phyloP scores from a whole-genome alignment of 2,113 vertebrate species.

The Callocephalon fimbriatum region DNA sequence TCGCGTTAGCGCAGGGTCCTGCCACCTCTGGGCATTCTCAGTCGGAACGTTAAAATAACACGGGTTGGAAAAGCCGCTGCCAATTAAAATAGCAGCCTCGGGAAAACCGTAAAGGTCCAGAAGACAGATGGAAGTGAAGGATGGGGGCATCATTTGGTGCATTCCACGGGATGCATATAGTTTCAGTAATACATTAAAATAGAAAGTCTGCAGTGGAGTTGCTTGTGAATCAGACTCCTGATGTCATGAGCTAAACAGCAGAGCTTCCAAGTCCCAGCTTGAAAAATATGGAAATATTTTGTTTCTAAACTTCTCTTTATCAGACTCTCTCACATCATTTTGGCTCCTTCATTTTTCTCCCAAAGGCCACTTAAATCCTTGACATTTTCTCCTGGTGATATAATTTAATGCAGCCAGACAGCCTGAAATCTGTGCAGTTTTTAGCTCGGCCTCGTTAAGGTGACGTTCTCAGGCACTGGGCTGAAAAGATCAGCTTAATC shows the following conservation, averaged over 20 bases:
- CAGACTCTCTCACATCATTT: conserved; percentile 55
- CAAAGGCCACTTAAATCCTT: conserved; percentile 68
- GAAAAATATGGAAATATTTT: conserved; percentile 48
- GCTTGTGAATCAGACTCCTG: conserved; percentile 1
- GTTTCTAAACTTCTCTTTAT: conserved; percentile 55
- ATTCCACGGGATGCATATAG: conserved; percentile 26
- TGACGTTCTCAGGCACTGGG: conserved; percentile 56
- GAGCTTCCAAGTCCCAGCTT: conserved; percentile 7
- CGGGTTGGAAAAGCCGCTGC: neutral
- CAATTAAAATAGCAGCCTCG: conserved; percentile 19
- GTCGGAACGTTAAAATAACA: neutral
- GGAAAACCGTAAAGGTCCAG: neutral
- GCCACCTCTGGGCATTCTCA: conserved; percentile 20
- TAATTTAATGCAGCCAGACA: conserved; percentile 65
- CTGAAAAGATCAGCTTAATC: neutral
- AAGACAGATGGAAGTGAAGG: conserved; percentile 26
- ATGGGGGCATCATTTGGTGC: neutral
- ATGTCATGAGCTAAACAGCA: conserved; percentile 17
- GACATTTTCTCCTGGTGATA: conserved; percentile 69
- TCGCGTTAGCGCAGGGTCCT: neutral
- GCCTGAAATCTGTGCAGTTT: conserved; percentile 52
- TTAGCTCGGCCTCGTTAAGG: conserved; percentile 26
- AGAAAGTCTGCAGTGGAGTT: neutral
- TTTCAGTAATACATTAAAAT: conserved; percentile 47
- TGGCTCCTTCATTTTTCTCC: conserved; percentile 44